Base-by-base conservation (phyloP, 2,888 invertebrate genomes). In the Isoperla grammatica region DNA sequence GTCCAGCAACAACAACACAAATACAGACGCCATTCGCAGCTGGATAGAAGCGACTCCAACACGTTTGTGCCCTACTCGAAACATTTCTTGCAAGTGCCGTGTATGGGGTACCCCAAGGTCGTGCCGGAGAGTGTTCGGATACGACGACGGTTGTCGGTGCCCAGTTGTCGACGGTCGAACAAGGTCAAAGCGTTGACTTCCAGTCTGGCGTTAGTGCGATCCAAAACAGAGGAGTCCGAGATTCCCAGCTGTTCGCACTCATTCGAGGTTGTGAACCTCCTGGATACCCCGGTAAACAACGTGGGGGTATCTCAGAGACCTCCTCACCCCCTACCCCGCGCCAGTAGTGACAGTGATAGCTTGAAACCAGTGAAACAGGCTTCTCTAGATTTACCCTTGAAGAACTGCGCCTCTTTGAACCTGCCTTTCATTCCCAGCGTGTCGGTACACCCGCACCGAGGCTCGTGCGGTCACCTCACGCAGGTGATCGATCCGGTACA, bases 111-210 rank as follows among this genome's bases (percentile, higher is more conserved):
- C 39, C 39, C 53, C 15, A 17, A 37, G 53, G 29, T 29, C 29
- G 29, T 29, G 8, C 15, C 37, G 19, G 2, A 15, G 39, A 39
- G 53, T 13, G 5, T 4, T 69, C 69, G 13, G 72, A 65, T 11
- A 63, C 72, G 42, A 61, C 65, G 37, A 63, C 66, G 13, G 50
- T 63, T 37, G 55, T 60, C 43, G 61, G 20, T 39, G 40, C 53
- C 53, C 4, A 15, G 23, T 12, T 23, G 23, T n/a, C 49, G 49
- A 6, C 20, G 17, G 13, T 35, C 3, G 19, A 22, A 12, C 8
- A 29, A 39, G 11, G n/a, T 6, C 29, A 29, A 8, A 29, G 29
- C 8, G 8, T 29, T 8, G 4, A 29, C 29, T 29, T 29, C 29
- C 29, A 29, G 29, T 29, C 8, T 29, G 8, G 29, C 8, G 4